These are phyloP conservation scores for Caranx ignobilis DNA, from an alignment of 2,113 vertebrate genomes.

Conservation along the genomic window DNA sequence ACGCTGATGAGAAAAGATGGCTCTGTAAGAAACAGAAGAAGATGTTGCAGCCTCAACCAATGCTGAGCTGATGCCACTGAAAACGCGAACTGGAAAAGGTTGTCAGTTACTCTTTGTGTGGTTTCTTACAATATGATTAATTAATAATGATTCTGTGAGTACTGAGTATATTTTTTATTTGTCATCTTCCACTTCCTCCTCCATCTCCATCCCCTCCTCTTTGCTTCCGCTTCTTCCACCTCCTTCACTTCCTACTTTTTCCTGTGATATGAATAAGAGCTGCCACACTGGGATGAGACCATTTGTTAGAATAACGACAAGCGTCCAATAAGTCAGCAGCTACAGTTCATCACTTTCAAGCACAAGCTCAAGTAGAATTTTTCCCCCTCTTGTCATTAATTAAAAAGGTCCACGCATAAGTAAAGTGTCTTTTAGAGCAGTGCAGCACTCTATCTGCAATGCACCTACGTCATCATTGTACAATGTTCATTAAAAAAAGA, in stretches of 20 bases:
- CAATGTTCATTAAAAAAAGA: neutral
- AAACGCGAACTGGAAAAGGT: neutral
- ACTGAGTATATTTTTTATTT: neutral
- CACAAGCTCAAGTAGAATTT: neutral
- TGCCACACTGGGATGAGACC: neutral
- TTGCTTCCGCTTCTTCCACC: neutral
- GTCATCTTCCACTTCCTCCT: neutral
- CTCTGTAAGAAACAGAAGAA: neutral
- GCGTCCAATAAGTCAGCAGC: too few species aligned
- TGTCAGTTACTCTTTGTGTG: neutral
- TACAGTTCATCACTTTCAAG: neutral
- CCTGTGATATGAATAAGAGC: constrained; percentile 15
- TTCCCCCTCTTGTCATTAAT: neutral
- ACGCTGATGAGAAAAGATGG: neutral
- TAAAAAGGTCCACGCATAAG: neutral
- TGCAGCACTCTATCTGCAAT: neutral
- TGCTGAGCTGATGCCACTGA: constrained; percentile 1
- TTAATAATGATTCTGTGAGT: neutral
- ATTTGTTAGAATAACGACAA: too few species aligned
- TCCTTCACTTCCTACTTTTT: neutral
- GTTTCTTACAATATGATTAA: neutral
- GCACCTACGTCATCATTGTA: neutral
- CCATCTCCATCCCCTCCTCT: neutral
- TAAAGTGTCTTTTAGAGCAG: neutral
- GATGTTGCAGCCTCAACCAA: neutral